These are phyloP conservation scores for Eubasilissa splendida DNA, from an alignment of 2,888 invertebrate genomes.

Conservation along the genomic window DNA sequence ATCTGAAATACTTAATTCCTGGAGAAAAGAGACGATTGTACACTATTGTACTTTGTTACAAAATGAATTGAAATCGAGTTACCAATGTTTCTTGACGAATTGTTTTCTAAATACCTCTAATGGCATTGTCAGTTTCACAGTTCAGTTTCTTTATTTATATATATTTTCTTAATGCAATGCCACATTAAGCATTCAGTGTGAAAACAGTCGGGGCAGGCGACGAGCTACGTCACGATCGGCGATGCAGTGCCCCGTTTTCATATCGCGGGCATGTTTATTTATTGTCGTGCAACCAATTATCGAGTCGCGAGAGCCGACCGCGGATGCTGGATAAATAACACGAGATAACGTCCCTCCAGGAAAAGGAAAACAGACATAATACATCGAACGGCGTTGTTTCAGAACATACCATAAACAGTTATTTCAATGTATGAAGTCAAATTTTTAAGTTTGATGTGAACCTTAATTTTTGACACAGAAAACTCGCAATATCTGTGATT, in stretches of 20 bases:
- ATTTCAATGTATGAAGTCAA: too few relatives aligned
- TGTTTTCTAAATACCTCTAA: too few relatives aligned
- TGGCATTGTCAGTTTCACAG: neutral
- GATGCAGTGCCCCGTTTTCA: constrained; percentile 1
- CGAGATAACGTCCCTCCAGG: constrained; percentile 42
- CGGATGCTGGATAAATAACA: constrained; percentile 48
- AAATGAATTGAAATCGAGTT: too few relatives aligned
- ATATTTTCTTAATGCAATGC: constrained; percentile 14
- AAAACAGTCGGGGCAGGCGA: constrained; percentile 37
- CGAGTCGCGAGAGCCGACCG: constrained; percentile 47
- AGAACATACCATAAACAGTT: too few relatives aligned
- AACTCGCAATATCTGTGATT: too few relatives aligned
- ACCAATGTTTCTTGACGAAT: too few relatives aligned
- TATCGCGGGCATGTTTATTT: constrained; percentile 52
- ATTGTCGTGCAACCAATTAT: constrained; percentile 58
- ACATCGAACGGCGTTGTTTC: neutral
- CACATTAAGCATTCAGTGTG: constrained; percentile 41
- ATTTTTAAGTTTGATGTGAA: too few relatives aligned
- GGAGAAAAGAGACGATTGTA: too few relatives aligned
- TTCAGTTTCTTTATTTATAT: neutral
- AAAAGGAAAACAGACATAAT: neutral
- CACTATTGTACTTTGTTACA: too few relatives aligned
- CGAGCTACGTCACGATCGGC: constrained; percentile 41
- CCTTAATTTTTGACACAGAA: too few relatives aligned
- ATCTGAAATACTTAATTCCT: too few relatives aligned